Evolutionary conservation across 2,797 vertebrate species (phyloP).

Genomic region (Steatocranus sp.): DNA sequence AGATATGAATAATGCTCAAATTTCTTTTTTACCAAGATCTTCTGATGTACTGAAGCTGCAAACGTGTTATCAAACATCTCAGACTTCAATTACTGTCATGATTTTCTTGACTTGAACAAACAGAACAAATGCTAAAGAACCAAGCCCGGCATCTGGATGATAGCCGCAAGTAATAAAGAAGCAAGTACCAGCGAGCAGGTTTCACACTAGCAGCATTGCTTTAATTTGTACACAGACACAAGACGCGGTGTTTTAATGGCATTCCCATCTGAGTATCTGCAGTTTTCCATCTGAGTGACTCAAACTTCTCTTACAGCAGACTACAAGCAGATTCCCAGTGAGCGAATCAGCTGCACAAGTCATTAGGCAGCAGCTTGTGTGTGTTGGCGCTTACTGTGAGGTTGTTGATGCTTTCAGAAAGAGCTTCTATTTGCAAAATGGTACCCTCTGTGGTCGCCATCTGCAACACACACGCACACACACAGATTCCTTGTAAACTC

Average conservation of each 20-base stretch:
- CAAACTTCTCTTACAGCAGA: neutral
- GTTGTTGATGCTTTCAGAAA: conserved; percentile 90
- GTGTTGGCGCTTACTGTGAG: conserved; percentile 83
- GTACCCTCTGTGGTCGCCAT: conserved; percentile 84
- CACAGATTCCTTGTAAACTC: neutral
- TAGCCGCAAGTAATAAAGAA: neutral
- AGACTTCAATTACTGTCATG: neutral
- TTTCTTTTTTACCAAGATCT: neutral
- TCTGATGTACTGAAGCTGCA: neutral
- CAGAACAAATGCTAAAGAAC: neutral
- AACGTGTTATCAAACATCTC: neutral
- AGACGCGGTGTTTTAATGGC: neutral
- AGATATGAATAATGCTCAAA: neutral
- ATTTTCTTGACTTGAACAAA: conserved; percentile 7
- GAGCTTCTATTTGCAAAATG: conserved; percentile 86
- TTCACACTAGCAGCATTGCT: neutral
- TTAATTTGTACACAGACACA: neutral
- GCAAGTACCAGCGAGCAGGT: neutral
- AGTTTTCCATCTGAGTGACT: neutral
- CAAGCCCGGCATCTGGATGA: neutral
- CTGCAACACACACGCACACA: conserved; percentile 73
- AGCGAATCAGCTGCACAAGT: conserved; percentile 4
- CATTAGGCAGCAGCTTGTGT: conserved; percentile 33
- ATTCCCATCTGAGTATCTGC: neutral
- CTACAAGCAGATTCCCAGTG: neutral